These are phyloP conservation scores for Chamaea fasciata DNA, from an alignment of 2,113 vertebrate genomes.

Conservation along the genomic window DNA sequence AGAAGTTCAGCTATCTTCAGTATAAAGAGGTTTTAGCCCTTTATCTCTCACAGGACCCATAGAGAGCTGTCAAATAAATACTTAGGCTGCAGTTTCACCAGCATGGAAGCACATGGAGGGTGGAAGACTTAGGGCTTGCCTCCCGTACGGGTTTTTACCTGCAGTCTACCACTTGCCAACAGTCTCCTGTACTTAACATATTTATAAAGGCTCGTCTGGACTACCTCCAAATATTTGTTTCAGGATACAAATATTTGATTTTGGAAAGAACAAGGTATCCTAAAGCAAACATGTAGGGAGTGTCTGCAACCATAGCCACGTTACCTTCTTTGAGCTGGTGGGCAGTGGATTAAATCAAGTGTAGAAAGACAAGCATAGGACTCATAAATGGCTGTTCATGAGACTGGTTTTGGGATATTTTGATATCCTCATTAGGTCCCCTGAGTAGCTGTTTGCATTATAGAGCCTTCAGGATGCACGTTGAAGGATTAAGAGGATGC, in stretches of 20 bases:
- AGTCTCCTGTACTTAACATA: neutral
- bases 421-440: neutral
- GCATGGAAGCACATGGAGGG: neutral
- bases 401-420: neutral
- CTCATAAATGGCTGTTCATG: neutral
- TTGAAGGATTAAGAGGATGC: neutral
- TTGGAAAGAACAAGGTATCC: constrained; percentile 43
- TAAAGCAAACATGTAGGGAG: constrained; percentile 28
- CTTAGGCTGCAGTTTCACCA: neutral
- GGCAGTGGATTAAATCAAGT: neutral
- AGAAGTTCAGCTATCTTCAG: constrained; percentile 30
- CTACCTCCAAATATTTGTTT: constrained; percentile 38
- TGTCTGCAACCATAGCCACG: neutral
- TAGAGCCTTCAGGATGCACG: neutral
- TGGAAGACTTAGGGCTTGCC: neutral
- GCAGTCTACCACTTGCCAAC: neutral
- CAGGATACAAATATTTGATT: constrained; percentile 54
- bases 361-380: neutral
- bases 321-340: neutral
- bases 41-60: neutral
- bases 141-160: neutral
- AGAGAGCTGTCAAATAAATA: neutral
- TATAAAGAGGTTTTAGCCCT: neutral
- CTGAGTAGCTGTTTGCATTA: neutral
- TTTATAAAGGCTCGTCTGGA: constrained; percentile 19